phyloP scores from a whole-genome alignment of 2,113 vertebrate genomes.

The Malurus cyaneus region DNA sequence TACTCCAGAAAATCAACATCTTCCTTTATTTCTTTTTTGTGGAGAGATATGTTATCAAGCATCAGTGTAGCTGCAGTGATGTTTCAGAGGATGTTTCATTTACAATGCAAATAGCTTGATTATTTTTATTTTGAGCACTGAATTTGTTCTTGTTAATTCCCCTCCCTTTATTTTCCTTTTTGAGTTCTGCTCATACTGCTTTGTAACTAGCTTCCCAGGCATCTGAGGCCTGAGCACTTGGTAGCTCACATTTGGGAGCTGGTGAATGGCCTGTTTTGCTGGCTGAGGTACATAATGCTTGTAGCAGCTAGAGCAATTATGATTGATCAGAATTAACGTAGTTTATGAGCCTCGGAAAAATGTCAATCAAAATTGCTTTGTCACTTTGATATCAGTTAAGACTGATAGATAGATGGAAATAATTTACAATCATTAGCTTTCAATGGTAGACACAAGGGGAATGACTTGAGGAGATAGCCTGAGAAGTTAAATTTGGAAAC shows the following conservation, averaged over 20 bases:
- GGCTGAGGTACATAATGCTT: not conserved
- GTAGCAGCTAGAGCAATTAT: not conserved
- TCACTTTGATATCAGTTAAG: not conserved
- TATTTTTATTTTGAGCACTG: conserved; percentile 35
- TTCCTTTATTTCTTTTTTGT: conserved; percentile 57
- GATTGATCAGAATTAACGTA: not conserved
- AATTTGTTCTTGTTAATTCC: conserved; percentile 35
- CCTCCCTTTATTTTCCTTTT: not conserved
- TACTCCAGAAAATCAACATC: conserved; percentile 40
- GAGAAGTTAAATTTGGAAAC: conserved; percentile 40
- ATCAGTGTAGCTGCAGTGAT: not conserved
- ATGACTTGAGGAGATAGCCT: not conserved
- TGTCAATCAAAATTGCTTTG: not conserved
- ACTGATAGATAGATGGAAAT: not conserved
- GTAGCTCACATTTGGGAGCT: not conserved
- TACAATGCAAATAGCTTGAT: conserved; percentile 7
- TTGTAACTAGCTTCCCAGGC: too few relatives aligned
- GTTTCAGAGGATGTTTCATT: conserved; percentile 37
- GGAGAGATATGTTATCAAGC: not conserved
- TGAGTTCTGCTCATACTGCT: not conserved
- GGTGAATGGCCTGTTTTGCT: not conserved
- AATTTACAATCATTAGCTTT: conserved; percentile 13
- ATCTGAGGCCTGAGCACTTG: not conserved
- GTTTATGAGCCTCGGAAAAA: not conserved
- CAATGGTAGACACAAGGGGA: not conserved